Base-by-base conservation (phyloP, 2,797 vertebrate genomes). In the Pangasius larnaudii region DNA sequence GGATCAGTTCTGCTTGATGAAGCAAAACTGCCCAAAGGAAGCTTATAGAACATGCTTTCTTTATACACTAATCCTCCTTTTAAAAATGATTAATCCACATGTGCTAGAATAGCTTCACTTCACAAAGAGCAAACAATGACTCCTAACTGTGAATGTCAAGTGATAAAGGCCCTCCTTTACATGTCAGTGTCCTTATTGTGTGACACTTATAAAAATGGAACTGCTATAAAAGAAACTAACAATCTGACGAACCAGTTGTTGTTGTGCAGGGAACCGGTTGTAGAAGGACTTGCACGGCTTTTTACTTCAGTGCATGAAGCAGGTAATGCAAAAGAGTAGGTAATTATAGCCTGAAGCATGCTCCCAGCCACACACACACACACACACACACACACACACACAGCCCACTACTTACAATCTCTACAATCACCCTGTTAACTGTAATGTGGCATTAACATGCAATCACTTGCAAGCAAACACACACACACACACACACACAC, bases 291-390 rank as follows among this genome's bases (percentile, higher is more conserved):
- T 83, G 86, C 82, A 88, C 83, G 87, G 27, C 67, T 74, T 86
- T 75, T 58, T 83, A 88, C 85, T 88, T 83, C 36, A 82, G 42
- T 8, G 67, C 78, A 90, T 72, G 30, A 89, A 91, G 59, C 88
- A 75, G 58, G 88, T 82, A 86, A 65, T 85, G 87, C 88, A 90
- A 91, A 90, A 90, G 86, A 86, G 79, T 83, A 86, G 87, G 87
- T 91, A 90, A 91, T 91, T 88, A 92, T 85, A 89, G 89, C 82
- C 86, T 87, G 36, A 75, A 87, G 86, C 81, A 84, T 22, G 61
- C 53, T 82, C 56, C 85, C 65, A 84, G 46, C 72, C 88, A 56
- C 42, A 71, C 61, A 67, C 71, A 49, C 58, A 81, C 11, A 42
- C 56, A 80, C 33, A 39, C 56, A 59, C 72, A 49, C 39, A 75